Evolutionary conservation across 2,113 vertebrate genomes (phyloP), one percentile per base, ranked within the genome.

Genomic region (Antennarius striatus): DNA sequence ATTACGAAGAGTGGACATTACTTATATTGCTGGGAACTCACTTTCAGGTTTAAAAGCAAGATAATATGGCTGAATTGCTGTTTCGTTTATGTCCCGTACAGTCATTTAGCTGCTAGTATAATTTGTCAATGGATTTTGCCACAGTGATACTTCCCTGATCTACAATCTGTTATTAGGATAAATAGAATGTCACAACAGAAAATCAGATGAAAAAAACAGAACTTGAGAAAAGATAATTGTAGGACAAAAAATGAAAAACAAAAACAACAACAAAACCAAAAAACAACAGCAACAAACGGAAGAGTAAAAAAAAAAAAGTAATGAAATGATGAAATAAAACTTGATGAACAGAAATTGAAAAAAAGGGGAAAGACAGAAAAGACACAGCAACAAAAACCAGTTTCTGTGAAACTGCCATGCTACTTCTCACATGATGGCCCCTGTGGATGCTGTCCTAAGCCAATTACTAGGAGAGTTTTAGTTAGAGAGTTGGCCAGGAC

Each of bases 391-490:
- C 80, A 85, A 79, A 80, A 83, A 84, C 72, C 87, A 80, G 77
- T 85, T 77, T 83, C 79, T 81, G 71, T 80, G 77, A 88, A 90
- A 81, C 77, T 86, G 86, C 81, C 88, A 82, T 82, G 70, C 79
- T 83, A 71, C 83, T 77, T 80, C 79, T 89, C 85, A 88, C 83
- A 88, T 85, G 89, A 86, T 84, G 62, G 83, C 85, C 86, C 88
- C 84, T 78, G 86, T 68, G 79, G 86, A 88, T 83, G 56, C 87
- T 86, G 79, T 86, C 88, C 82, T 88, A 86, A 82, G 85, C 87
- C 87, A 91, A 91, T 90, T 89, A 91, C 87, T 85, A 81, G 63
- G 77, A 74, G 77, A 85, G 76, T 78, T 83, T 81, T 79, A 86
- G 85, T 84, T 68, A 52, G 86, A 84, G 82, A 87, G 85, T 68